These are phyloP conservation scores for Gadus chalcogrammus DNA, from an alignment of 2,113 vertebrate genomes.

Conservation along the genomic window DNA sequence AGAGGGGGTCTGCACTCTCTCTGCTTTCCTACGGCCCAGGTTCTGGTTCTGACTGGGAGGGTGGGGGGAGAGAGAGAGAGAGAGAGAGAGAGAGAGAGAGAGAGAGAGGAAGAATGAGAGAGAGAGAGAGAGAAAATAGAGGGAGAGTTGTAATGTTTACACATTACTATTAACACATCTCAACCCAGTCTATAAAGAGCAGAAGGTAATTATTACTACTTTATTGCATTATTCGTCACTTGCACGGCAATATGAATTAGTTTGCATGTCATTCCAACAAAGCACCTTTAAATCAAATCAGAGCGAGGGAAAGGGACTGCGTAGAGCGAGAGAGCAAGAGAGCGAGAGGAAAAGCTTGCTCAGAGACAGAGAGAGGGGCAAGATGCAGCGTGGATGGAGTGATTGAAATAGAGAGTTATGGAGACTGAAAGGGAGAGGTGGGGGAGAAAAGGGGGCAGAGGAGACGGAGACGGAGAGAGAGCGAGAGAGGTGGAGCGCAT, in stretches of 20 bases:
- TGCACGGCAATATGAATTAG: too few relatives aligned
- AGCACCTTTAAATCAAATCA: too few relatives aligned
- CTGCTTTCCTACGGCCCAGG: conserved; percentile 22
- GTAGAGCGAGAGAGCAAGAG: neutral
- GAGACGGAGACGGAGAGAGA: conserved; percentile 10
- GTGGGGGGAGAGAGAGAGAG: conserved; percentile 10
- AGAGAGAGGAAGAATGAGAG: neutral
- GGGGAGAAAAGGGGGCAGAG: conserved; percentile 1
- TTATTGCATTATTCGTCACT: too few relatives aligned
- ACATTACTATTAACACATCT: too few relatives aligned
- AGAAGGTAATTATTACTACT: too few relatives aligned
- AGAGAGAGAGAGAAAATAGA: conserved; percentile 2
- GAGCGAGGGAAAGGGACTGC: neutral
- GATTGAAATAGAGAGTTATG: neutral
- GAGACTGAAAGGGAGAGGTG: conserved; percentile 10
- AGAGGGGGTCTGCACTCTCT: conserved; percentile 23
- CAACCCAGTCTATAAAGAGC: too few relatives aligned
- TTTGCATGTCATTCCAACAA: too few relatives aligned
- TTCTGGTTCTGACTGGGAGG: conserved; percentile 22
- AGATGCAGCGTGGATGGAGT: neutral
- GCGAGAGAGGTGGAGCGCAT: neutral
- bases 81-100: conserved; percentile 2
- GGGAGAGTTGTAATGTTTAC: neutral
- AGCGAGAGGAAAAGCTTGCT: neutral
- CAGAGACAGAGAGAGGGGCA: neutral